These are phyloP conservation scores for Bombus superbus DNA, from an alignment of 1,140 invertebrate species.

Conservation along the genomic window DNA sequence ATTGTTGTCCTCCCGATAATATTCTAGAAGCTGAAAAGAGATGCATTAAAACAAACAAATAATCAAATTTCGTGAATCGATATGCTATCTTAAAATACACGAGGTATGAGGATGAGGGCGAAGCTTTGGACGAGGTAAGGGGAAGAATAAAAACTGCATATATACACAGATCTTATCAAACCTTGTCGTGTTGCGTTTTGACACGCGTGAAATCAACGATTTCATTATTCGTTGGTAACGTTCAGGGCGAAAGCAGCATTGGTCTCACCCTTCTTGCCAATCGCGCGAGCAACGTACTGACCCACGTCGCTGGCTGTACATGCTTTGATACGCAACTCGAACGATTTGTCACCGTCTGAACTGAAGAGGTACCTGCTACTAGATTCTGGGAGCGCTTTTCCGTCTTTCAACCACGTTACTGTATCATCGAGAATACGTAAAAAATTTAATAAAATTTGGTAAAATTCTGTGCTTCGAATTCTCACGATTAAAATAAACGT, in stretches of 20 bases:
- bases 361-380: slow-evolving; percentile 91
- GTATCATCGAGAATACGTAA: not conserved
- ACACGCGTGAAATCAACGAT: slow-evolving; percentile 29
- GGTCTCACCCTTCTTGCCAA: slow-evolving; percentile 92
- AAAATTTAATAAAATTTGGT: not conserved
- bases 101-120: no score
- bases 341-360: slow-evolving; percentile 90
- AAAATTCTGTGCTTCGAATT: no score
- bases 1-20: slow-evolving; percentile 16
- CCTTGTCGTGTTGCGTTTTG: slow-evolving; percentile 46
- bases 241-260: slow-evolving; percentile 94
- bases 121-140: not conserved
- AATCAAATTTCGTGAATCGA: not conserved
- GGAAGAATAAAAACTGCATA: slow-evolving; percentile 6
- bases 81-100: not conserved
- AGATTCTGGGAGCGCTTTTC: slow-evolving; percentile 90
- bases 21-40: slow-evolving; percentile 22
- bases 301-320: slow-evolving; percentile 92
- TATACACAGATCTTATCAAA: slow-evolving; percentile 14
- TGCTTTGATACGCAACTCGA: slow-evolving; percentile 89
- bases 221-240: slow-evolving; percentile 83
- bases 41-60: slow-evolving; percentile 15
- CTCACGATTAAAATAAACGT: not conserved
- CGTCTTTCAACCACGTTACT: slow-evolving; percentile 95
- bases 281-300: slow-evolving; percentile 94